phyloP scores from a whole-genome alignment of 2,888 invertebrate species.

The Listrodromus nycthemerus region DNA sequence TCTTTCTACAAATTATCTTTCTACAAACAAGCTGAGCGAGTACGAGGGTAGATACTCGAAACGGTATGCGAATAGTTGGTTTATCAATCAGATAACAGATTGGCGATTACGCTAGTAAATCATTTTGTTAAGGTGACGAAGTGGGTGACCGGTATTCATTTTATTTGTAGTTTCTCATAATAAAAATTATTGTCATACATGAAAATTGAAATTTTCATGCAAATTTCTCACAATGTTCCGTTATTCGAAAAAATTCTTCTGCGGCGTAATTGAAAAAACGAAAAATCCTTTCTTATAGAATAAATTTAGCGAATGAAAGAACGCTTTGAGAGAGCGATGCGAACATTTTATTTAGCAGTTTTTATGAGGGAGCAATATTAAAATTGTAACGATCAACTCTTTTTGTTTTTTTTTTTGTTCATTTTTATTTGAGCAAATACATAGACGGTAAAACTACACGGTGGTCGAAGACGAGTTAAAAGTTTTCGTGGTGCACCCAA shows the following conservation, averaged over 20 bases:
- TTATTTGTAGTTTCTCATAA: no score
- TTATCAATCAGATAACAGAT: background rate
- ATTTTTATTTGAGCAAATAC: conserved; percentile 74
- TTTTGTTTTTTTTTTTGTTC: conserved; percentile 70
- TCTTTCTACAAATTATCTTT: background rate
- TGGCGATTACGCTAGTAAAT: background rate
- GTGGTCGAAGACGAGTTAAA: conserved; percentile 34
- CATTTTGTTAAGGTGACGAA: background rate
- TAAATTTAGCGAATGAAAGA: no score
- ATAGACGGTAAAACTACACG: conserved; percentile 68
- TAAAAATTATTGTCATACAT: no score
- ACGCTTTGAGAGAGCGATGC: conserved; percentile 30
- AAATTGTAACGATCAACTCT: conserved; percentile 61
- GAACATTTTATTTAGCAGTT: conserved; percentile 26
- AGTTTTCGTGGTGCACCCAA: conserved; percentile 74
- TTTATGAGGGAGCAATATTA: conserved; percentile 54
- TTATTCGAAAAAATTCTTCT: no score
- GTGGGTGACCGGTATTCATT: no score
- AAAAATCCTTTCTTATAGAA: no score
- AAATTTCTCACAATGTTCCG: no score
- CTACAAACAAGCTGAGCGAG: no score
- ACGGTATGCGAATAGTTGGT: background rate
- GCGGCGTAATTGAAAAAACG: no score
- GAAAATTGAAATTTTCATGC: no score
- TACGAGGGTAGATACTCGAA: background rate